Evolutionary conservation across 2,888 invertebrate species (phyloP).

Genomic region (Drosophila buzzatii): DNA sequence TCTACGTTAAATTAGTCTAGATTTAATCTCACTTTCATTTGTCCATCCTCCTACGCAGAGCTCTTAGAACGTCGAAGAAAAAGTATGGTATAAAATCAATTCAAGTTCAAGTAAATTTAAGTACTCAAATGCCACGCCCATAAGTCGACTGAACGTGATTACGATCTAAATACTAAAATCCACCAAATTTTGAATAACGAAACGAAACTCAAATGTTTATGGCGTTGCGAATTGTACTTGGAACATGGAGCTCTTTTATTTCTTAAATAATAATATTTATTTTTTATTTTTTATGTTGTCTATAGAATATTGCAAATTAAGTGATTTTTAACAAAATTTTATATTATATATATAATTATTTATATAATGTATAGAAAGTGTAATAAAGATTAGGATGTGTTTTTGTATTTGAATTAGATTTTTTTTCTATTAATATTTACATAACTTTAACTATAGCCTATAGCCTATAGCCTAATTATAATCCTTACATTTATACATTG

Average conservation of each 20-base stretch:
- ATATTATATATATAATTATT: too few species aligned
- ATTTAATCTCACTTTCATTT: slow-evolving; percentile 37
- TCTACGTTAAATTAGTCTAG: neutral
- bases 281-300: neutral
- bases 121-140: neutral
- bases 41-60: slow-evolving; percentile 59
- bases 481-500: too few species aligned
- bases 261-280: neutral
- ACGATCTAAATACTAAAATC: neutral
- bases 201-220: neutral
- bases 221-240: neutral
- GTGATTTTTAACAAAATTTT: neutral
- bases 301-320: slow-evolving; percentile 1
- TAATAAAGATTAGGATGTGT: too few species aligned
- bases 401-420: too few species aligned
- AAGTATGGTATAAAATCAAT: slow-evolving; percentile 11
- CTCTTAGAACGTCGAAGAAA: slow-evolving; percentile 64
- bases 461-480: too few species aligned
- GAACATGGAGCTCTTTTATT: neutral
- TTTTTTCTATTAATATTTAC: too few species aligned
- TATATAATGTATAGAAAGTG: too few species aligned
- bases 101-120: slow-evolving; percentile 9
- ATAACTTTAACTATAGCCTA: too few species aligned
- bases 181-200: neutral
- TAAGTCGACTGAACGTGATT: neutral